Percentiles rank a stretch among this genome's conserved stretches.
These are phyloP conservation scores for Calonectris borealis DNA, from an alignment of 2,113 vertebrate genomes.

Conservation along the genomic window DNA sequence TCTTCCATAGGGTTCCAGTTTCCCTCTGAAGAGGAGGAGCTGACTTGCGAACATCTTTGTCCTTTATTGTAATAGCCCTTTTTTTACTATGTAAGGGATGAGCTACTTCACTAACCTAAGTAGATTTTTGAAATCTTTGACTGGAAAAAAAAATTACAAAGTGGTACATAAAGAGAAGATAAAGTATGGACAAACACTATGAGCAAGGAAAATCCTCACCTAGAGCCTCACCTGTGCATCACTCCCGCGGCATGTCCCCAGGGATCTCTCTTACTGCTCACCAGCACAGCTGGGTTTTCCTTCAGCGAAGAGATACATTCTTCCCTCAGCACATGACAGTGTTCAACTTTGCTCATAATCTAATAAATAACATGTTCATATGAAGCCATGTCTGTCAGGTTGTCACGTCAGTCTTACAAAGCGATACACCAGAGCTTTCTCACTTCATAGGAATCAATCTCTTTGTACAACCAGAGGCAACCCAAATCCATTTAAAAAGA, in stretches of 20 bases:
- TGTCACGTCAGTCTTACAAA: neutral
- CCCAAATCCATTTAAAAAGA: conserved; percentile 23
- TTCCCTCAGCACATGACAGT: neutral
- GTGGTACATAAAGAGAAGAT: neutral
- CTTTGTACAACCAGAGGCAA: conserved; percentile 31
- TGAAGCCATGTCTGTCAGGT: conserved; percentile 11
- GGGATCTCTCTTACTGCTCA: neutral
- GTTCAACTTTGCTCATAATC: neutral
- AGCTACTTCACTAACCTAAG: neutral
- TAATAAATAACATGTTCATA: conserved; percentile 17
- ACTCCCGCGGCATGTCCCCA: neutral
- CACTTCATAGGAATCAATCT: conserved; percentile 27
- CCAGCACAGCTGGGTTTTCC: neutral
- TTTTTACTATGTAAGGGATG: neutral
- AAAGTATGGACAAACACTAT: neutral
- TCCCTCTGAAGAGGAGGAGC: neutral
- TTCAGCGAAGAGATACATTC: neutral
- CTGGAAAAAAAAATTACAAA: neutral
- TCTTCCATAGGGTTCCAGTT: neutral
- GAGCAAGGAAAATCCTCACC: neutral
- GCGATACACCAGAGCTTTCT: neutral
- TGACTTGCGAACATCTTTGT: neutral
- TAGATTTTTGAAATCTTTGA: neutral
- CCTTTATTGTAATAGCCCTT: neutral
- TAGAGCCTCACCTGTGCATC: neutral